These are phyloP conservation scores for Artibeus jamaicensis DNA, from an alignment of 2,797 vertebrate genomes.

Conservation along the genomic window DNA sequence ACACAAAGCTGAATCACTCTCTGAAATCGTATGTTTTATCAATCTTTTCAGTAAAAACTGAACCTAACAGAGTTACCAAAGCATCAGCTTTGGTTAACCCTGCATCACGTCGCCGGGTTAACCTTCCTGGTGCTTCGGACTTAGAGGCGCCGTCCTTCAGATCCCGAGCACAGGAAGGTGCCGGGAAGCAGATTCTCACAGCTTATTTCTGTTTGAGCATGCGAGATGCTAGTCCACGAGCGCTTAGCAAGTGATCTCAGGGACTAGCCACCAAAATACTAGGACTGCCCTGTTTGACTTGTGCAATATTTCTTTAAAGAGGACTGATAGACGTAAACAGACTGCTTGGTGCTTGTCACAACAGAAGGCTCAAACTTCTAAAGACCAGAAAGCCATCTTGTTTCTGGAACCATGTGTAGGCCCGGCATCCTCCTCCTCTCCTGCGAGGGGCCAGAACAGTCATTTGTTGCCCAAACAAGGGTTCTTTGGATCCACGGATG, in stretches of 20 bases:
- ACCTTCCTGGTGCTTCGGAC: neutral
- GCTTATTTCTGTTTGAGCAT: neutral
- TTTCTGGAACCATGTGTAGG: conserved; percentile 35
- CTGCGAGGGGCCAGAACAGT: neutral
- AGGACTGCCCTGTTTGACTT: neutral
- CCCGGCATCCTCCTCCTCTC: neutral
- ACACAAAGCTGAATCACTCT: neutral
- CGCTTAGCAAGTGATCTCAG: neutral
- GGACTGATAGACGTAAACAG: neutral
- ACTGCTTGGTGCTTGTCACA: neutral
- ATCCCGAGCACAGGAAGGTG: neutral
- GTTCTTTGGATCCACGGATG: neutral
- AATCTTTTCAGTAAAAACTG: neutral
- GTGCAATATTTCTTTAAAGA: neutral
- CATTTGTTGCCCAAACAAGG: neutral
- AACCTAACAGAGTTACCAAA: neutral
- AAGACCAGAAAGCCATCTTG: conserved; percentile 10
- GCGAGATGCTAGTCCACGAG: neutral
- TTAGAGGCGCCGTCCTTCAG: neutral
- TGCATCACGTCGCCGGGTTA: neutral
- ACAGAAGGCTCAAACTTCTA: neutral
- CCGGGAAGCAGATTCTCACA: neutral
- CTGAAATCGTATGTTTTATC: neutral
- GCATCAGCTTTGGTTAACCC: neutral
- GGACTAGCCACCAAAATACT: neutral